Evolutionary conservation across 2,797 vertebrate species (phyloP).

Genomic region (Vultur gryphus): DNA sequence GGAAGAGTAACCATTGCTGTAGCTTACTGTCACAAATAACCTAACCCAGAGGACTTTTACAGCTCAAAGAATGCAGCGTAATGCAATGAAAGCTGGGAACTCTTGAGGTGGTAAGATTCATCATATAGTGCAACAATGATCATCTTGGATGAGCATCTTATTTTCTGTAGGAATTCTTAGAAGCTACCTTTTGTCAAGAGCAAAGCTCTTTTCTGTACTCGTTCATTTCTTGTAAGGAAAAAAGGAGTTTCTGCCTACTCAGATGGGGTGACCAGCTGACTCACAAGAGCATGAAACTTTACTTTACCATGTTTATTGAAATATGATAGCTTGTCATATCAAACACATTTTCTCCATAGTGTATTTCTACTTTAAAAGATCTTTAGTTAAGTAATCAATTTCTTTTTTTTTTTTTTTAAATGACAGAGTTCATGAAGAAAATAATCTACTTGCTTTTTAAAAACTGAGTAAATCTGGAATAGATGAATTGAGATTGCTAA

Average conservation of each 20-base stretch:
- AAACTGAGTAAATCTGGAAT: background rate
- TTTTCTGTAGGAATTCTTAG: background rate
- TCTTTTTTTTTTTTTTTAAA: background rate
- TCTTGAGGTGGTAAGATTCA: background rate
- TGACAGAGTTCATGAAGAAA: background rate
- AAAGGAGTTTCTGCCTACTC: background rate
- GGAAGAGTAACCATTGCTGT: background rate
- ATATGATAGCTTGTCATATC: background rate
- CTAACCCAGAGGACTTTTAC: background rate
- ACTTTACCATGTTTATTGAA: background rate
- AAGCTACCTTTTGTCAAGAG: background rate
- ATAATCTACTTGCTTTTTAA: background rate
- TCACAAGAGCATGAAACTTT: background rate
- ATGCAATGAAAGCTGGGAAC: slow-evolving; percentile 26
- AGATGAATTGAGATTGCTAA: slow-evolving; percentile 2
- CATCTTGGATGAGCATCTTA: background rate
- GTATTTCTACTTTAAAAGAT: background rate
- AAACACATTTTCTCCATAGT: background rate
- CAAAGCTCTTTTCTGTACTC: background rate
- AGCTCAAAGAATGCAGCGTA: background rate
- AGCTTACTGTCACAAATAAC: background rate
- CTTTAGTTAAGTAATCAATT: background rate
- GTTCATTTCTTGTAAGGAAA: background rate
- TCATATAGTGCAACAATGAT: background rate
- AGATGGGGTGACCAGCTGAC: background rate